Evolutionary conservation across 2,113 vertebrate species (phyloP), one percentile per base, ranked within the genome.

Genomic region (Etheostoma spectabile): DNA sequence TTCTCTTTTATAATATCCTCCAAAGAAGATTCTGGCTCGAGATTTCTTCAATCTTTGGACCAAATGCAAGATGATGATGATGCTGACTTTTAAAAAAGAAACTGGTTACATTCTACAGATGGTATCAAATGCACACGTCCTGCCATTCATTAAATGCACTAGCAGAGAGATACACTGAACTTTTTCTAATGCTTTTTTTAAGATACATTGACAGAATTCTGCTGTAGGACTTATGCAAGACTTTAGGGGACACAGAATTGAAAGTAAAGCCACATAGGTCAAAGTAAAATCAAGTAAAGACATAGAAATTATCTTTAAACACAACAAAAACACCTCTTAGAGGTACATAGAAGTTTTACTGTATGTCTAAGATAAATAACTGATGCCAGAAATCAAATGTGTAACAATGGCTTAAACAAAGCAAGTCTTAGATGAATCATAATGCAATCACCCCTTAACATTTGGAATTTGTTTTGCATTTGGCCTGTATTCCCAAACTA

Each of bases 1-100:
- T 60, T 63, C 14, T 75, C 15, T 77, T 85, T 94, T 8, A 78
- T 93, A 99, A 99, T 93, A 99, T 99, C 82, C 93, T 99, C 98
- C 98, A n/a, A 98, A 97, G 95, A 99, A 99, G 96, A 99, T 99
- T 83, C 86, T 99, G 86, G 98, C 97, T 49, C 95, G 95, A 74
- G 98, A 99, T 64, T 99, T 83, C 91, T 99, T 33, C 96, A 96
- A 75, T 96, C 96, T 88, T 95, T 99, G 83, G 95, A 95, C 90
- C 93, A 77, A 93, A 95, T 67, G 85, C 93, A 83, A 86, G 91
- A 93, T 3, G 94, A 91, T 80, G 94, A 75, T 24, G 94, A 75
- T 24, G 86, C 0, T 16, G 96, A 18, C 92, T 92, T n/a, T 80
- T 95, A 7, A 90, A 63, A 59, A 0, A 27, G 55, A 77, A 48